Base-by-base conservation (phyloP, 2,888 invertebrate species). In the Sinentomon sp. region DNA sequence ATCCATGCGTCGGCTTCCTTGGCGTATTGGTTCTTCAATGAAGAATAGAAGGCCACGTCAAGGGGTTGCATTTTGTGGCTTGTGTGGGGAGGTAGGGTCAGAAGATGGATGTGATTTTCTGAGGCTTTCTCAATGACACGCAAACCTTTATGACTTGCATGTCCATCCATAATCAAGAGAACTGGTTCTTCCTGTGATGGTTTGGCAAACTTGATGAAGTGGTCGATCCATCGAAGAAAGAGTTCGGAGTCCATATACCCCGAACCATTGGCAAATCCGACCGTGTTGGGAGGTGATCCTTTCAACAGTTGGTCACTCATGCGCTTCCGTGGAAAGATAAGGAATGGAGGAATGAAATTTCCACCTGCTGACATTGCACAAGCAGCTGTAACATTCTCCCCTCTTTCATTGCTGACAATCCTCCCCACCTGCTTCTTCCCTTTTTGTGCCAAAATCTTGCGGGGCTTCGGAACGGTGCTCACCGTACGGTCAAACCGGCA, bases 371-470 rank as follows among this genome's bases (percentile, higher is more conserved):
- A 27, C 4, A 23, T 23, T 19, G 22, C 20, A 4, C 18, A 19
- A 9, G 32, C 28, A 2, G 29, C 12, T 13, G 51, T 51, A 2
- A 52, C 46, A 4, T 39, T 49, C 9, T 48, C 46, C 1, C n/a
- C n/a, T n/a, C n/a, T n/a, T 40, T 53, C 52, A 0, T 45, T 47
- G n/a, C 50, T 50, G 4, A 48, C 48, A 1, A 50, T 9, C 30
- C 48, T 38, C 7, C 48, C 49, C 0, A 52, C 48, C 38, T 50
- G 48, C 38, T 44, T 44, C 32, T 41, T 40, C 5, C 33, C 36
- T 38, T 36, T 44, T 14, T 31, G 28, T 17, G 43, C 41, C 12
- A 43, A 36, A 5, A 45, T 28, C 35, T 45, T 45, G 13, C 38
- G 41, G 10, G 9, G 22, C n/a, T 28, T 14, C 17, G 7, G 6